These are phyloP conservation scores for Melanargia galathea DNA, from an alignment of 2,888 invertebrate species.

Conservation along the genomic window DNA sequence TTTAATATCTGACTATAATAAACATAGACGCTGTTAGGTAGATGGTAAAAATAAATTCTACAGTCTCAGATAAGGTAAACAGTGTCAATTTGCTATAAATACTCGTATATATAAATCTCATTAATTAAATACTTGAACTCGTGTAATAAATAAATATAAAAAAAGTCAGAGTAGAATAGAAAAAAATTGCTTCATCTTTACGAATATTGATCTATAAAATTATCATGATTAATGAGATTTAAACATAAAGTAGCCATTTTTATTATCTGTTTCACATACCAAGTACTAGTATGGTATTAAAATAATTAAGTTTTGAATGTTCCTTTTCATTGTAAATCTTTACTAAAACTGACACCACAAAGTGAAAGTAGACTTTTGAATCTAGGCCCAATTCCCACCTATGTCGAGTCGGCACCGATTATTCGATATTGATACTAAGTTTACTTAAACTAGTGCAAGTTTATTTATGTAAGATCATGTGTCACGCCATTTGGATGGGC, in stretches of 20 bases:
- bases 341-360: neutral
- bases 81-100: constrained; percentile 16
- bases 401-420: no score
- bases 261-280: neutral
- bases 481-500: no score
- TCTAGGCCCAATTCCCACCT: neutral
- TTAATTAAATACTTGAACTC: neutral
- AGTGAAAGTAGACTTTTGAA: neutral
- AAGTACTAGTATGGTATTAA: no score
- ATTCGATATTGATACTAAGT: no score
- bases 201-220: neutral
- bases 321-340: neutral
- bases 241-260: neutral
- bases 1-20: constrained; percentile 7
- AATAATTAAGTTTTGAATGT: neutral
- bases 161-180: neutral
- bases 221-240: neutral
- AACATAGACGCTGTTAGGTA: neutral
- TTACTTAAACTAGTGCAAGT: no score
- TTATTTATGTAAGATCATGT: no score
- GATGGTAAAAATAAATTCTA: constrained; percentile 3
- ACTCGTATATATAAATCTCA: neutral
- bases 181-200: neutral
- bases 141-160: neutral
- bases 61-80: constrained; percentile 7